Base-by-base conservation (phyloP, 2,888 invertebrate genomes). In the Mantis religiosa region DNA sequence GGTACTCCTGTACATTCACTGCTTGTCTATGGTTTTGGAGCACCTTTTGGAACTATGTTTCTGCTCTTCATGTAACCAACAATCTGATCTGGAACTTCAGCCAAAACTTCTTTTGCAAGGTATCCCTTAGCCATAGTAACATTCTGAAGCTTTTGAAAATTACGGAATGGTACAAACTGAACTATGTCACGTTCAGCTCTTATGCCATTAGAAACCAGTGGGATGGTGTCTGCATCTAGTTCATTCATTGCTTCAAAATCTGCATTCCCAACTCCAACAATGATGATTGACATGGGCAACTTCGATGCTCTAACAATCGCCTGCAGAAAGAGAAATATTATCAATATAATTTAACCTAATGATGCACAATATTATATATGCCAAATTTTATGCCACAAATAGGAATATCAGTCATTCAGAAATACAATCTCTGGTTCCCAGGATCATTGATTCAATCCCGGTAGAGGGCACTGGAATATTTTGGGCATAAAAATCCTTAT, bases 211-310 rank as follows among this genome's bases (percentile, higher is more conserved):
- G 84, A 86, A n/a, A 89, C 88, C 28, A 93, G 89, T n/a, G 92
- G 91, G 6, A 92, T 91, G 8, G 92, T 93, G 92, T 95, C 95
- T 28, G 94, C 94, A 92, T 95, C 95, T 86, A 95, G 91, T 90
- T 94, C 94, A 90, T 95, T 94, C 95, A 95, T 95, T 25, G 95
- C 95, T 88, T 93, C 92, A 92, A 95, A 95, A 91, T 95, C 94
- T 82, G 95, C 95, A 91, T 94, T 93, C 34, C 95, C 95, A 85
- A 95, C 94, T n/a, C 95, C 95, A 83, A 95, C 93, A 89, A 95
- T 95, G 89, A 95, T 95, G 88, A 95, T 95, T 1, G 95, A 95
- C 92, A 95, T 92, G 0, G 95, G 95, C 41, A 95, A 92, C n/a
- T 91, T 91, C 12, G 95, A 94, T 7, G 95, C 95, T 92, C 94